A percentile compares a stretch with the other conserved stretches of the same genome.
These are phyloP conservation scores for Lampris megalopsis DNA, from an alignment of 2,113 vertebrate species.

Conservation along the genomic window DNA sequence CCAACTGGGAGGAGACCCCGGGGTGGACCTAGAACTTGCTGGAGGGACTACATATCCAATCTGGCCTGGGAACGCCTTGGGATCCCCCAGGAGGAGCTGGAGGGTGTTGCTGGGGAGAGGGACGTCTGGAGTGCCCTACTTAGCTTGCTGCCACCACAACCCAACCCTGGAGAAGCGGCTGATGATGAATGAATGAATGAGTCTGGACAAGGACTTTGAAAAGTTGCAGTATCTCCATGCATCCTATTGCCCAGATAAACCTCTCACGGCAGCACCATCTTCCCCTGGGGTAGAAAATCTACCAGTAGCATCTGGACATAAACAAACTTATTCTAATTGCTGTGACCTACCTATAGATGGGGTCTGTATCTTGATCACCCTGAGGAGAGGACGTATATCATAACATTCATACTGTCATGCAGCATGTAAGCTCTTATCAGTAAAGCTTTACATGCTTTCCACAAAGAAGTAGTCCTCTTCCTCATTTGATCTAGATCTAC, in stretches of 20 bases:
- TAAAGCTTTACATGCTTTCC: conserved; percentile 3
- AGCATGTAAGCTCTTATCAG: background rate
- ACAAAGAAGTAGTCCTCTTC: background rate
- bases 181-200: too few species aligned
- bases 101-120: too few species aligned
- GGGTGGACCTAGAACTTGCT: too few species aligned
- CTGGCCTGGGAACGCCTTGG: too few species aligned
- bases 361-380: too few species aligned
- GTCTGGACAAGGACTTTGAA: background rate
- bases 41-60: too few species aligned
- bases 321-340: background rate
- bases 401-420: background rate
- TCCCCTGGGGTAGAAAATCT: background rate
- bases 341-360: conserved; percentile 29
- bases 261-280: background rate
- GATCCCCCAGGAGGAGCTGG: too few species aligned
- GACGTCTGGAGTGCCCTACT: too few species aligned
- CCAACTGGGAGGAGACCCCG: too few species aligned
- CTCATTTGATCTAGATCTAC: background rate
- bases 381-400: background rate
- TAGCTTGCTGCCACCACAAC: too few species aligned
- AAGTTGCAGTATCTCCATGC: background rate
- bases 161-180: too few species aligned
- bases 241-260: background rate
- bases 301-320: background rate